Base-by-base conservation (phyloP, 2,888 invertebrate genomes). In the Oeneis ivallda region DNA sequence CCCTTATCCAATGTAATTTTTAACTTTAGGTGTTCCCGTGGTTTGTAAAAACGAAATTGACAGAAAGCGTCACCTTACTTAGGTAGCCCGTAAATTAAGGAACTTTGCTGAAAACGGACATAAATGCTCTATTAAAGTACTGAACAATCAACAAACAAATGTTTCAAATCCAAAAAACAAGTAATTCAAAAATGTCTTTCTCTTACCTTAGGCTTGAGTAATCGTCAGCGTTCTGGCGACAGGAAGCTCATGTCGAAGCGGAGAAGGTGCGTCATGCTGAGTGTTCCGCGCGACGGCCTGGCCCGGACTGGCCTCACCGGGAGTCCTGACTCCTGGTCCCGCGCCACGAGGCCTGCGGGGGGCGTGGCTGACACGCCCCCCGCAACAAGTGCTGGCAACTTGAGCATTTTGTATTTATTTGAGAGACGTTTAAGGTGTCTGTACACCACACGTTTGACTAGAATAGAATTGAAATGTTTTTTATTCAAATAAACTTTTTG, bases 191-290 rank as follows among this genome's bases (percentile, higher is more conserved):
- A 19, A 49, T n/a, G 15, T 9, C 5, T 19, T 34, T 13, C 41
- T 32, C 71, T 58, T 70, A 92, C 92, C 92, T 91, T 91, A 78
- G 77, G 86, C 76, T 86, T 86, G 69, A 92, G 92, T 87, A 92
- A 87, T 75, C 92, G 92, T 92, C 92, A 92, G 92, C 92, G 92
- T 79, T 92, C 92, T 75, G 92, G 92, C 57, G 92, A 90, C 54
- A 92, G 84, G 69, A 92, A 79, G 72, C 89, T 82, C 87, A 89
- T 84, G 79, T 92, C 91, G 80, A 92, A 87, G 74, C 87, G 84
- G 71, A 92, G 86, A 66, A 89, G 78, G 70, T 85, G 84, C 70
- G 89, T 79, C 92, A 92, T 92, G 72, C 67, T 68, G 77, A 71
- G 64, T 72, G 68, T 67, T 50, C 67, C 62, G 69, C 69, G 63